Evolutionary conservation across 2,113 vertebrate species (phyloP), one percentile per base, ranked within the genome.

Genomic region (Siphamia tubifer): DNA sequence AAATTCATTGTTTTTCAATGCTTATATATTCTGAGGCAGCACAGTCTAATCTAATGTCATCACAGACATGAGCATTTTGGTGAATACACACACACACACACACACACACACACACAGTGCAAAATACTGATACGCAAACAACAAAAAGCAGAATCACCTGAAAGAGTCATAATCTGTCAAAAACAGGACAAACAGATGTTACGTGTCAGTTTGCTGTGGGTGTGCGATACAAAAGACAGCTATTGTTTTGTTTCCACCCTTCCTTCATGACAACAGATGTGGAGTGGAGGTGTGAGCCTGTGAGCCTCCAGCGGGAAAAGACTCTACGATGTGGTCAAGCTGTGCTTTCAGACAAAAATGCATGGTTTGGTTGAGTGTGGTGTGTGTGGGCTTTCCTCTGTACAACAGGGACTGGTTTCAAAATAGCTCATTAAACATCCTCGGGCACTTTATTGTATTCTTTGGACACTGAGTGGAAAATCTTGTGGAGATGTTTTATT

Each of bases 271-370:
- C 61, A 55, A 30, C 81, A 84, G 83, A 69, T 84, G 76, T 79
- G 57, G 27, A 45, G 56, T 75, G 70, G 66, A 80, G 75, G 83
- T n/a, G n/a, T n/a, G n/a, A n/a, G n/a, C n/a, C n/a, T 82, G 77
- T 74, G 57, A 61, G 40, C 43, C 67, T 60, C 24, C 20, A 48
- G 49, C 56, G 56, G 66, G 68, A 77, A 45, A 31, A 69, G 13
- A 60, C 40, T 32, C 24, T 3, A 25, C 27, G 56, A 55, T 47
- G 15, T 39, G 38, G 51, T 67, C 40, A 47, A 74, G 56, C 51
- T 74, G 57, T 48, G 40, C 16, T 44, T 13, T 3, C 12, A 43
- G 56, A 27, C 21, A 74, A 62, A 55, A 43, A 13, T 58, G 61
- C 40, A 38, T 23, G 30, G 36, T 8, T 54, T 27, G 1, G 4